phyloP scores from a whole-genome alignment of 2,113 vertebrate genomes.

The Tretioscincus oriximinensis region DNA sequence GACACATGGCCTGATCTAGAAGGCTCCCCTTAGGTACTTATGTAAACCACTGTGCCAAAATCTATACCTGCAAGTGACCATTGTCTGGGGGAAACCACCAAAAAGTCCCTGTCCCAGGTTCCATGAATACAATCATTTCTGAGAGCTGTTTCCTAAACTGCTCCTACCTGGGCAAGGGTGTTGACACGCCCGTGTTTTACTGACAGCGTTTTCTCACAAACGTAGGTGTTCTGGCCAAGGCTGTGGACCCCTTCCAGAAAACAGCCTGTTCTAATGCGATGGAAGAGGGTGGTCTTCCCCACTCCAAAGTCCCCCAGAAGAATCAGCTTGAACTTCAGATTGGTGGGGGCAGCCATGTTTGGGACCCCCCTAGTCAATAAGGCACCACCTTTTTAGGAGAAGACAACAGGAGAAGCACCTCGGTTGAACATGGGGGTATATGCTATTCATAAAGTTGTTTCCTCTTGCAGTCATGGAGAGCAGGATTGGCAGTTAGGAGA shows the following conservation, averaged over 20 bases:
- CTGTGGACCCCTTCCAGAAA: not conserved
- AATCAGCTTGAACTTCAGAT: constrained; percentile 2
- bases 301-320: constrained; percentile 14
- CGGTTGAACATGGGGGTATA: not conserved
- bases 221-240: not conserved
- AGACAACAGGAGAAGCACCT: not conserved
- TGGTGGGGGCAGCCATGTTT: accelerated
- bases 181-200: not conserved
- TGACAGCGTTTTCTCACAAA: not conserved
- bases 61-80: not conserved
- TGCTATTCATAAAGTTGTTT: not conserved
- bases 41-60: no score
- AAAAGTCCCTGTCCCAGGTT: no score
- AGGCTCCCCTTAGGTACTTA: no score
- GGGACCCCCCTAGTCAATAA: not conserved
- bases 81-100: no score
- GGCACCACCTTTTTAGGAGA: no score
- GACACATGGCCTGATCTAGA: no score
- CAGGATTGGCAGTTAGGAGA: no score
- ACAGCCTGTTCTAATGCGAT: not conserved
- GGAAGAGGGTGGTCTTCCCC: constrained; percentile 24
- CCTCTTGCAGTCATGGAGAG: not conserved
- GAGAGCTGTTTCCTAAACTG: no score
- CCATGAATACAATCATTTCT: not conserved
- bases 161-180: constrained; percentile 4